Evolutionary conservation across 1,140 invertebrate genomes (phyloP).

Genomic region (Nomia melanderi): DNA sequence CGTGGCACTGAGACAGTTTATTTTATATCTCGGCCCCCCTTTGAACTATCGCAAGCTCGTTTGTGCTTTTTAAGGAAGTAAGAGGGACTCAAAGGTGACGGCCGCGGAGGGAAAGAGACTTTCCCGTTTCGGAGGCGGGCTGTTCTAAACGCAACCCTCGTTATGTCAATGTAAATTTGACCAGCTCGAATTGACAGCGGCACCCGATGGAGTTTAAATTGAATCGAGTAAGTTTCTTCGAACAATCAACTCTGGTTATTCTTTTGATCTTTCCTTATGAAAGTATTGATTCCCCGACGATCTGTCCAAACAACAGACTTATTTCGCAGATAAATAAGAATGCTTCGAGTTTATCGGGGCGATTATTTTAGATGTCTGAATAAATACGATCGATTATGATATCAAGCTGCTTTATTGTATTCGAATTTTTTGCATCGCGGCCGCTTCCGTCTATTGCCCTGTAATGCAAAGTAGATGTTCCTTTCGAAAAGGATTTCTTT

Average conservation of each 20-base stretch:
- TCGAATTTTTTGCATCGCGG: no score
- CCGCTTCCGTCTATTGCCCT: no score
- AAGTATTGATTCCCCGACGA: background rate
- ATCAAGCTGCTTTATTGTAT: no score
- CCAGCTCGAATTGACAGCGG: slow-evolving; percentile 8
- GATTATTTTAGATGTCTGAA: no score
- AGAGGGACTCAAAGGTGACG: slow-evolving; percentile 23
- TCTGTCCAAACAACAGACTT: background rate
- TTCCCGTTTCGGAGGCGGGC: background rate
- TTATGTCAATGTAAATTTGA: slow-evolving; percentile 38
- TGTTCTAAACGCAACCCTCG: slow-evolving; percentile 31
- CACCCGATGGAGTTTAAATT: slow-evolving; percentile 5
- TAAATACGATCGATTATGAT: no score
- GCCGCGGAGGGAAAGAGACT: background rate
- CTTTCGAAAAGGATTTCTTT: no score
- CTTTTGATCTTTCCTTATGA: slow-evolving; percentile 1
- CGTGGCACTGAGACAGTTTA: slow-evolving; percentile 58
- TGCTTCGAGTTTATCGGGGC: background rate
- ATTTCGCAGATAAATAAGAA: background rate
- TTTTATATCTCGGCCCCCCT: slow-evolving; percentile 56
- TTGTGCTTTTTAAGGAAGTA: slow-evolving; percentile 37
- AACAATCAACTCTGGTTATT: background rate
- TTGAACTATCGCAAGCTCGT: slow-evolving; percentile 65
- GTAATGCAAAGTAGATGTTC: no score
- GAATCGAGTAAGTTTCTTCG: slow-evolving; percentile 8